A percentile compares a stretch with the other conserved stretches of the same genome.
These are phyloP conservation scores for Hydra vulgaris DNA, from an alignment of 30 jellyfish, hydroid and myxozoan genomes.

Conservation along the genomic window DNA sequence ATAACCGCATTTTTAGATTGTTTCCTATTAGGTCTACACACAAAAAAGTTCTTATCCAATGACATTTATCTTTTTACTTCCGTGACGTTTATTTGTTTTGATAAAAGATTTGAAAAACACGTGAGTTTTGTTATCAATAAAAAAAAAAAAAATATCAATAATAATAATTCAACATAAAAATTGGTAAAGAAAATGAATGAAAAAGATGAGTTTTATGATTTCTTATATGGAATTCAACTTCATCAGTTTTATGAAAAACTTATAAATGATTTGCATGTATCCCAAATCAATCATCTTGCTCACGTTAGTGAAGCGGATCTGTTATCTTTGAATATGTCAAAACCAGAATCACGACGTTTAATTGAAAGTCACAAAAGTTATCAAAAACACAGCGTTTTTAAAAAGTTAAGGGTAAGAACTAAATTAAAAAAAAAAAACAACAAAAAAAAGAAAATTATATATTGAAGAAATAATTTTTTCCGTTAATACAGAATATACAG, in stretches of 20 bases:
- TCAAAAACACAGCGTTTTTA: constrained; percentile 15
- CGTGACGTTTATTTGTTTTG: neutral
- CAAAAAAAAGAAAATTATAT: too few species aligned
- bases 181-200: constrained; percentile 21
- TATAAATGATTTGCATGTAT: constrained; percentile 47
- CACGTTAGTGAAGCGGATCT: constrained; percentile 76
- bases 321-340: constrained; percentile 72
- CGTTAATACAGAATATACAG: too few species aligned
- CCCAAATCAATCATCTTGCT: constrained; percentile 69
- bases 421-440: too few species aligned
- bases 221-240: constrained; percentile 63
- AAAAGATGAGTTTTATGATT: constrained; percentile 46
- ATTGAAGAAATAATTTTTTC: too few species aligned
- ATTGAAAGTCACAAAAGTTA: constrained; percentile 54
- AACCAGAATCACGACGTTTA: constrained; percentile 82
- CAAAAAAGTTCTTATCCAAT: too few species aligned
- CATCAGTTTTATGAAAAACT: constrained; percentile 52
- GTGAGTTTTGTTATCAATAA: neutral
- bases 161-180: neutral
- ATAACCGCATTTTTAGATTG: neutral
- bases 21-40: too few species aligned
- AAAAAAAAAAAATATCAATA: too few species aligned
- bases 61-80: too few species aligned
- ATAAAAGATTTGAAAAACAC: neutral
- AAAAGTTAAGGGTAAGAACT: constrained; percentile 23